A percentile compares a stretch with the other conserved stretches of the same genome.
phyloP scores from a whole-genome alignment of 2,888 invertebrate species.

The Hypena proboscidalis region DNA sequence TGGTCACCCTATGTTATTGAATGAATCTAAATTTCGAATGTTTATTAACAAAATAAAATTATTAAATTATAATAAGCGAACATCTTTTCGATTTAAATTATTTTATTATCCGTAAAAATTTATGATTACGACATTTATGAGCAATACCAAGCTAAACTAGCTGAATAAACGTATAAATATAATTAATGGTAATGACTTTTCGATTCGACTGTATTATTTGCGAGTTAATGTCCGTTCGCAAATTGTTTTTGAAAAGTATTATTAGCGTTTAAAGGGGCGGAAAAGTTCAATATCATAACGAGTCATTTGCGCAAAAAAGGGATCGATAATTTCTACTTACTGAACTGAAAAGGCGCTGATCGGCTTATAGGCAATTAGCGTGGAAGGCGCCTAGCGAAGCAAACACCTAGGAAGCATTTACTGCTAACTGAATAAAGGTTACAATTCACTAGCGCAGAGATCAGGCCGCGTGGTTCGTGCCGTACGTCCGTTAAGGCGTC shows the following conservation, averaged over 20 bases:
- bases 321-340: conserved; percentile 38
- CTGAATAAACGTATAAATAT: conserved; percentile 43
- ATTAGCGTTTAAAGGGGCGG: conserved; percentile 24
- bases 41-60: conserved; percentile 26
- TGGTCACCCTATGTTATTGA: conserved; percentile 26
- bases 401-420: conserved; percentile 15
- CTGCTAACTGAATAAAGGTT: conserved; percentile 30
- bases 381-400: conserved; percentile 10
- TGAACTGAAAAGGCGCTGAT: conserved; percentile 36
- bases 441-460: conserved; percentile 31
- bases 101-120: conserved; percentile 47
- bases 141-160: conserved; percentile 32
- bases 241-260: conserved; percentile 11
- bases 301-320: conserved; percentile 28
- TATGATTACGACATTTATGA: conserved; percentile 50
- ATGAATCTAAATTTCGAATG: conserved; percentile 13
- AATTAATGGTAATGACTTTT: conserved; percentile 38
- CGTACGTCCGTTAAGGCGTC: conserved; percentile 36
- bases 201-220: conserved; percentile 30
- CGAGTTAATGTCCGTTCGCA: conserved; percentile 25
- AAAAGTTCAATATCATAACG: conserved; percentile 23
- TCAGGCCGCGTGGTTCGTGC: conserved; percentile 16
- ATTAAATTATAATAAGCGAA: conserved; percentile 26
- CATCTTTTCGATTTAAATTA: conserved; percentile 35
- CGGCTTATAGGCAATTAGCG: conserved; percentile 30